phyloP scores from a whole-genome alignment of 2,113 vertebrate species.

The Phrynocephalus versicolor region DNA sequence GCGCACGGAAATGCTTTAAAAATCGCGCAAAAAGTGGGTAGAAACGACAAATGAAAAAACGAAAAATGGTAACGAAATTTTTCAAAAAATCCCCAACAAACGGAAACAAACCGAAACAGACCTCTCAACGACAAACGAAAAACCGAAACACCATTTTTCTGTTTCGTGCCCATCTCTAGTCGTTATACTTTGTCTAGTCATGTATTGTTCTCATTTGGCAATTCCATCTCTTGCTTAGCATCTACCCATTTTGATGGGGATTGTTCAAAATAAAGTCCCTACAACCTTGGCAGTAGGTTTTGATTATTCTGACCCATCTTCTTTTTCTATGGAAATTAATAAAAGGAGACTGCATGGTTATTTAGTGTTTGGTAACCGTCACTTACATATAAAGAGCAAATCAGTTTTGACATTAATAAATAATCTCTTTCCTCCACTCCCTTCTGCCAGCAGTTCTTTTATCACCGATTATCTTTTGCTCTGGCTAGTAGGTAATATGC shows the following conservation, averaged over 20 bases:
- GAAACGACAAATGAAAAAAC: too few species aligned
- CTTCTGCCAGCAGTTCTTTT: not conserved
- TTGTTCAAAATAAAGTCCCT: not conserved
- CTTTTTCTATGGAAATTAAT: conserved; percentile 4
- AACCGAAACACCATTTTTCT: too few species aligned
- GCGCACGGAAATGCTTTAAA: too few species aligned
- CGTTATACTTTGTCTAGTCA: not conserved
- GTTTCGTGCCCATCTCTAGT: too few species aligned
- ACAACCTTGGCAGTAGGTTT: not conserved
- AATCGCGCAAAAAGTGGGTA: too few species aligned
- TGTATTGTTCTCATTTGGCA: not conserved
- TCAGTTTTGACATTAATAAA: not conserved
- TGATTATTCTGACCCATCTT: not conserved
- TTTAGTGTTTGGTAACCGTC: not conserved
- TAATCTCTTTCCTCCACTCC: not conserved
- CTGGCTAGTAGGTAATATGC: not conserved
- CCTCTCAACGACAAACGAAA: too few species aligned
- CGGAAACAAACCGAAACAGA: too few species aligned
- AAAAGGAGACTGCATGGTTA: not conserved
- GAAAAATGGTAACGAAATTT: too few species aligned
- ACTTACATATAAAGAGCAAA: not conserved
- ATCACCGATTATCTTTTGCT: not conserved
- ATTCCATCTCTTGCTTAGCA: not conserved
- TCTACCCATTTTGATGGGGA: not conserved
- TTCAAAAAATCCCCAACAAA: too few species aligned